Evolutionary conservation across 2,888 invertebrate genomes (phyloP), one percentile per base, ranked within the genome.

Genomic region (Griposia aprilina): DNA sequence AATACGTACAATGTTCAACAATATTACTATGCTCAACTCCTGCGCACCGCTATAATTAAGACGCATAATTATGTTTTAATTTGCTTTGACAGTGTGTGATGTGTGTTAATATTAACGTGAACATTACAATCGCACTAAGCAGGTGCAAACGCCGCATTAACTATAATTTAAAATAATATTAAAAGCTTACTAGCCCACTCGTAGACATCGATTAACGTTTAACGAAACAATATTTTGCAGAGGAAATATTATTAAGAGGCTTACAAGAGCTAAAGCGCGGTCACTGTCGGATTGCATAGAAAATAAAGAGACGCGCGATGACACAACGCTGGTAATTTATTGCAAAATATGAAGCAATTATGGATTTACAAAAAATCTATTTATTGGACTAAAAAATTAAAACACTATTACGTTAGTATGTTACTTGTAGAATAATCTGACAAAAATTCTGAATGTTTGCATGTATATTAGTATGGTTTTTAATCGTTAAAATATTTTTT

Each of bases 61-160:
- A 71, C 59, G 62, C 67, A 59, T 66, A n/a, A n/a, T n/a, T n/a
- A 60, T 20, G 63, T 68, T 67, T 80, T 83, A 78, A 81, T 82
- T 78, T 79, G 67, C 77, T 83, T 74, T 81, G 80, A 81, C 85
- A 82, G 74, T 76, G 73, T 83, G 83, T 83, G 67, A 85, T 85
- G 76, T 55, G 41, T 17, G 60, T 74, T n/a, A n/a, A 76, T 75
- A 66, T 74, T 74, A 74, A 30, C 55, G 52, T 3, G 17, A 13
- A 36, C 65, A 26, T 74, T 60, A 74, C 57, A 63, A 73, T 65
- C 50, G 69, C 50, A 48, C 13, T 41, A 71, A 67, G 78, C 85
- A 85, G 85, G 78, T 85, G 85, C 30, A 36, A 67, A 80, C 26
- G 7, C 30, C 26, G 41, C 41, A 73, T 80, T 86, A 75, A 52